These are phyloP conservation scores for Parelbella ahira DNA, from an alignment of 2,888 invertebrate species.

Conservation along the genomic window DNA sequence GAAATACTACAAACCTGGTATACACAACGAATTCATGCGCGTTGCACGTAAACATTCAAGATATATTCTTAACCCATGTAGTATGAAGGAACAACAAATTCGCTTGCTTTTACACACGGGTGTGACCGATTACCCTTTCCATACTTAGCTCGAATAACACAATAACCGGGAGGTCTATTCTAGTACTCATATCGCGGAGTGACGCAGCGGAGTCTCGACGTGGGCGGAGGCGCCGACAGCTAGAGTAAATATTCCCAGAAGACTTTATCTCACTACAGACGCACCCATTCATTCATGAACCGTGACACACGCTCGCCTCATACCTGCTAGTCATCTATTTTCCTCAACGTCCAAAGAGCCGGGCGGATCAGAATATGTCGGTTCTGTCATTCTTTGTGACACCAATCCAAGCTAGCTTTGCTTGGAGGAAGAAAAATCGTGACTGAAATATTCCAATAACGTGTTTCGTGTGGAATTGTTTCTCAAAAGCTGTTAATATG, in stretches of 20 bases:
- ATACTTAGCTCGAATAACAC: conserved; percentile 23
- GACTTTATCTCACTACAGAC: conserved; percentile 54
- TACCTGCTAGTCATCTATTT: conserved; percentile 34
- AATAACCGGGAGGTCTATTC: conserved; percentile 20
- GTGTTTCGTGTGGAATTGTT: conserved; percentile 9
- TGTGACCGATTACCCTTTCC: conserved; percentile 24
- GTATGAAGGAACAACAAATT: no score
- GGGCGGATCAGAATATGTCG: conserved; percentile 39
- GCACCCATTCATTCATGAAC: conserved; percentile 64
- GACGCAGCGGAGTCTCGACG: conserved; percentile 31
- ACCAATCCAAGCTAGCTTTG: conserved; percentile 16
- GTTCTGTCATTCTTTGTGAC: conserved; percentile 45
- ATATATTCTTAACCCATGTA: no score
- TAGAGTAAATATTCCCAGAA: conserved; percentile 69
- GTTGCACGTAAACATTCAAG: no score
- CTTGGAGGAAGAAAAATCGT: conserved; percentile 7
- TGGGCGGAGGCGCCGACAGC: conserved; percentile 57
- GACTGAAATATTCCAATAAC: conserved; percentile 12
- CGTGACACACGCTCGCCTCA: conserved; percentile 41
- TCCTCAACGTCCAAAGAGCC: conserved; percentile 32
- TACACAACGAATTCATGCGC: no score
- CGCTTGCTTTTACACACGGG: no score
- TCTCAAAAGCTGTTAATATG: neutral
- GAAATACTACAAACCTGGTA: no score
- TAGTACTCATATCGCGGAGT: conserved; percentile 21